Base-by-base conservation (phyloP, 1,140 invertebrate genomes). In the Drosophila ercepeae region DNA sequence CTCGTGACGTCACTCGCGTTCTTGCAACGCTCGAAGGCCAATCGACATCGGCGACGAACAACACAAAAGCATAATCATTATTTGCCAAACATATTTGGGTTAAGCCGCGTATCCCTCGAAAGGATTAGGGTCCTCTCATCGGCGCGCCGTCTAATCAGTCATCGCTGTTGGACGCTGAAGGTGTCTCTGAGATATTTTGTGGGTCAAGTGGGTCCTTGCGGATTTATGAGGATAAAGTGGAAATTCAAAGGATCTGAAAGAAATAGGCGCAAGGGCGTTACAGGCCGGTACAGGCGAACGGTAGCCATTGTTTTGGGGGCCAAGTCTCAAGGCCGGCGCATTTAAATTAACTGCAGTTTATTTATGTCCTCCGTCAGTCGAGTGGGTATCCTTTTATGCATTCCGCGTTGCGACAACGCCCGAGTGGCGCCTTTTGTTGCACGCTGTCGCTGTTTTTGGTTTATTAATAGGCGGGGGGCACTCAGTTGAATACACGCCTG, bases 41-140 rank as follows among this genome's bases (percentile, higher is more conserved):
- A 64, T 69, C 51, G 58, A 50, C 48, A 42, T 13, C 23, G 65
- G n/a, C n/a, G 45, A 1, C n/a, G 41, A 48, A 11, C 29, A 48
- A 59, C 53, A 70, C 65, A 71, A 59, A 58, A 50, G 67, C 29
- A 16, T 13, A 46, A 32, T 71, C 54, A 63, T 72, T 72, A 72
- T 72, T 72, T 63, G 57, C 68, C 18, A 72, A 53, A 71, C 25
- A 67, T 63, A 72, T 72, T 72, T 72, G 57, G 69, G 69, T 72
- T 72, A 72, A 61, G 69, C 36, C 68, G 18, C 19, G 18, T 18
- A 65, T 67, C 39, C 48, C 49, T 27, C 41, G 41, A 61, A 63
- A 72, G 69, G 69, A 72, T 72, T 72, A 72, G 49, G 39, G 6
- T 7, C 23, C 23, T 23, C 29, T 25, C 59, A 42, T 51, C 53